phyloP scores from a whole-genome alignment of 2,888 invertebrate species.

The Drosophila anomelani region DNA sequence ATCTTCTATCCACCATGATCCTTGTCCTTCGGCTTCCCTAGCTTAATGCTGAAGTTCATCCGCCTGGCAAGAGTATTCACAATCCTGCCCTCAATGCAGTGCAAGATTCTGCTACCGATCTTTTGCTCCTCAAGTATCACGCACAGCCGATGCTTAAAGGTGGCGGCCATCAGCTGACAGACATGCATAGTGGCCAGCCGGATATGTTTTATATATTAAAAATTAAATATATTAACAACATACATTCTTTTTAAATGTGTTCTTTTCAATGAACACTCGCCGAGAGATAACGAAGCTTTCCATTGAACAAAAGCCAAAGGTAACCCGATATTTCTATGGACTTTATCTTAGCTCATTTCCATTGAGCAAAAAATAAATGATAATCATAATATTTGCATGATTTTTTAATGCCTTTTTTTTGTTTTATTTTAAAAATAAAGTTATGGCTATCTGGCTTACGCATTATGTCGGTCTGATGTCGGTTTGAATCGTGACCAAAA shows the following conservation, averaged over 20 bases:
- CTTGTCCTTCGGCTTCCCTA: slow-evolving; percentile 41
- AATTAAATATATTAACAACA: neutral
- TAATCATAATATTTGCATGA: too few relatives aligned
- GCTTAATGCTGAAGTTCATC: slow-evolving; percentile 81
- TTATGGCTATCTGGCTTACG: slow-evolving; percentile 1
- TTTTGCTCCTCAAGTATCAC: neutral
- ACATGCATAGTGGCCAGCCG: too few relatives aligned
- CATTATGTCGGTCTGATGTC: neutral
- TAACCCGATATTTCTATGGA: neutral
- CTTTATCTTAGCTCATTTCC: neutral
- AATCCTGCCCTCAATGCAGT: slow-evolving; percentile 82
- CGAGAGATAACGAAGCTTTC: neutral
- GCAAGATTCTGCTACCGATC: slow-evolving; percentile 36
- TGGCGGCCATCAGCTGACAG: too few relatives aligned
- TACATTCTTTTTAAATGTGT: too few relatives aligned
- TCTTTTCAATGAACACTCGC: slow-evolving; percentile 1
- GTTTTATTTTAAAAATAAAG: neutral
- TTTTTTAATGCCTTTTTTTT: neutral
- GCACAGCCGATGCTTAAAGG: too few relatives aligned
- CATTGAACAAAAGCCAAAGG: slow-evolving; percentile 2
- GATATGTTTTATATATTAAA: neutral
- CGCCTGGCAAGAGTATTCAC: slow-evolving; percentile 66
- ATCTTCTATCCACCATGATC: slow-evolving; percentile 64
- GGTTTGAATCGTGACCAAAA: neutral
- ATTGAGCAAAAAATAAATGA: neutral